phyloP scores from a whole-genome alignment of 2,888 invertebrate species.

The Blera fallax region DNA sequence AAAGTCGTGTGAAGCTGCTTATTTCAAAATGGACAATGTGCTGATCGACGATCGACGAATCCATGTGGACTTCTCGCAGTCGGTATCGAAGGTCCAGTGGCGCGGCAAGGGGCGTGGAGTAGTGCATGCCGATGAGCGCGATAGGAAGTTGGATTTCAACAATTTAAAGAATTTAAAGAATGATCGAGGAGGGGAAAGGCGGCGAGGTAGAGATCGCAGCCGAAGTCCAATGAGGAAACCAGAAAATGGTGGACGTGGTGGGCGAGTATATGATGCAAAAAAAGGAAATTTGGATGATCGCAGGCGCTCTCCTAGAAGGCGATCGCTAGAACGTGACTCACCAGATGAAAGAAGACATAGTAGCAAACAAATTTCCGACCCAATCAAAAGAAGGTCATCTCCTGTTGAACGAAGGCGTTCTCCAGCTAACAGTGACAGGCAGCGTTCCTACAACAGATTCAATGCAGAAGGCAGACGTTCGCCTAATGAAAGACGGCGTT shows the following conservation, averaged over 20 bases:
- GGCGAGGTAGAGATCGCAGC: conserved; percentile 4
- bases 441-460: neutral
- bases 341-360: neutral
- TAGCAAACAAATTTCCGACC: neutral
- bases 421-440: neutral
- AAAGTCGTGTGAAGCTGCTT: conserved; percentile 97
- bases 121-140: conserved; percentile 78
- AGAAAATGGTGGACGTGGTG: neutral
- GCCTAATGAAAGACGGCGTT: neutral
- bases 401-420: neutral
- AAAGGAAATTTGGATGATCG: neutral
- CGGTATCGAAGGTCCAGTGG: conserved; percentile 97
- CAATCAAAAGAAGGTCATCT: neutral
- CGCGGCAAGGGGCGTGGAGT: conserved; percentile 93
- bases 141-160: conserved; percentile 77
- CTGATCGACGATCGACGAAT: conserved; percentile 98
- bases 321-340: neutral
- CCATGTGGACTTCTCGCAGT: conserved; percentile 99
- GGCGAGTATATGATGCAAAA: neutral
- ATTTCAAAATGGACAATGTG: conserved; percentile 99
- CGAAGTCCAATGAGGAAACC: conserved; percentile 17
- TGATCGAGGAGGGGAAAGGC: neutral
- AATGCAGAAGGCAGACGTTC: neutral
- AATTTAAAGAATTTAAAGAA: conserved; percentile 72
- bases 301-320: neutral